Evolutionary conservation across 2,113 vertebrate genomes (phyloP), one percentile per base, ranked within the genome.

Genomic region (Aptenodytes forsteri): DNA sequence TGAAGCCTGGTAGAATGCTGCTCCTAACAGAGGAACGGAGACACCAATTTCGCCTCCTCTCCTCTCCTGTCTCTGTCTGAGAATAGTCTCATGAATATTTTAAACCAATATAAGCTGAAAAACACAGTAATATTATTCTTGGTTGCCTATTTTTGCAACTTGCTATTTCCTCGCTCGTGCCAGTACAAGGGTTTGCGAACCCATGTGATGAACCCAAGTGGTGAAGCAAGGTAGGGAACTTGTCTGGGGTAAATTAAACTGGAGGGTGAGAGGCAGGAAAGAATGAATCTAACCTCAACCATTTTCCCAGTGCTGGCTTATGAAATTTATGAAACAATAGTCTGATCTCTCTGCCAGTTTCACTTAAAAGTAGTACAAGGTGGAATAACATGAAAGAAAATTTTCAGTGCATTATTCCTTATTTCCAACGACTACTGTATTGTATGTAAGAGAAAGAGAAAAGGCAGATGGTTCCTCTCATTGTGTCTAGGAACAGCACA

Each of bases 201-300:
- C 30, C n/a, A 30, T 5, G 32, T 29, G n/a, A 47, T 27, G 49
- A 70, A 78, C 19, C 6, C 81, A n/a, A 32, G 26, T 7, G 21
- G 50, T 2, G 4, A 85, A 76, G 26, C 20, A 56, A 79, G 13
- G 32, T 19, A 55, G 16, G 52, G 22, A 85, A 78, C 26, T 85
- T 64, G 50, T 29, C 62, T 61, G 29, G 8, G 8, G 62, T 84
- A 66, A 49, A 66, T 46, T 69, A 32, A 91, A 70, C 14, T 26
- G 27, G 30, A 92, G 16, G 23, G 21, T 17, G 5, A 73, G n/a
- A 83, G 26, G 54, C 55, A 87, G n/a, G 59, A 83, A 66, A 66
- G 64, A 66, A 47, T 0, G 0, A 49, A 56, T 29, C 15, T 73
- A 61, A 61, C 46, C 22, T 62, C 46, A 56, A 27, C 19, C 49